Percentiles rank a stretch among this genome's conserved stretches.
These are phyloP conservation scores for Zophobas atratus DNA, from an alignment of 1,140 invertebrate species.

Conservation along the genomic window DNA sequence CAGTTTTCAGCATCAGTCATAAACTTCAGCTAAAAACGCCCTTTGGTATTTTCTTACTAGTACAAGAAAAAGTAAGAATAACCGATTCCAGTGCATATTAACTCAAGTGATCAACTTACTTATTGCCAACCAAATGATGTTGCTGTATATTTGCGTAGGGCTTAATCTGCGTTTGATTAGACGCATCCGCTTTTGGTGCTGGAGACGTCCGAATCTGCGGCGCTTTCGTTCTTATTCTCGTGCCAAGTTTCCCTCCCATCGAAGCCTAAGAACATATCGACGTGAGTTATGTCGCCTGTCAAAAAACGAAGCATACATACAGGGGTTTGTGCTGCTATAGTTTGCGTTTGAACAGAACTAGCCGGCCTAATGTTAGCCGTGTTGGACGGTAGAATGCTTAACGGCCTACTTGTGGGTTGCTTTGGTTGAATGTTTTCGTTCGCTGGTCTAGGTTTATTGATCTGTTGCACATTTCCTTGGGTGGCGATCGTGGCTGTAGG, in stretches of 20 bases:
- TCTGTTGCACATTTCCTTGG: constrained; percentile 72
- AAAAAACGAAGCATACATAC: constrained; percentile 63
- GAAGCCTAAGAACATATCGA: constrained; percentile 59
- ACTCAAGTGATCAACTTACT: constrained; percentile 61
- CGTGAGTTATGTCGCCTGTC: background rate
- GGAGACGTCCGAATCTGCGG: constrained; percentile 74
- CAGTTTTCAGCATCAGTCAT: background rate
- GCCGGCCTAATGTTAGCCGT: constrained; percentile 79
- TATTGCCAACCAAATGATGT: constrained; percentile 67
- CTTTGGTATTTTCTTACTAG: constrained; percentile 7
- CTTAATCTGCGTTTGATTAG: constrained; percentile 78
- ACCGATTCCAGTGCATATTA: constrained; percentile 8
- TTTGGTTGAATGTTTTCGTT: constrained; percentile 70
- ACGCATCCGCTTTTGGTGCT: constrained; percentile 80
- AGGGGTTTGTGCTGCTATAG: constrained; percentile 77
- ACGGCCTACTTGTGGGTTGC: constrained; percentile 70
- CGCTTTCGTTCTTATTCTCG: constrained; percentile 67
- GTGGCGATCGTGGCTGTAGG: constrained; percentile 68
- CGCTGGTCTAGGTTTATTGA: constrained; percentile 71
- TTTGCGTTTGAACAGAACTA: constrained; percentile 85
- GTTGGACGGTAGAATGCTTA: constrained; percentile 79
- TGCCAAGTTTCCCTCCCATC: constrained; percentile 70
- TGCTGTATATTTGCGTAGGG: constrained; percentile 66
- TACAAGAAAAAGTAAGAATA: constrained; percentile 18
- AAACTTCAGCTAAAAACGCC: background rate